Percentiles rank a stretch among this genome's conserved stretches.
phyloP scores from a whole-genome alignment of 2,113 vertebrate species.

The Myrmecobius fasciatus region DNA sequence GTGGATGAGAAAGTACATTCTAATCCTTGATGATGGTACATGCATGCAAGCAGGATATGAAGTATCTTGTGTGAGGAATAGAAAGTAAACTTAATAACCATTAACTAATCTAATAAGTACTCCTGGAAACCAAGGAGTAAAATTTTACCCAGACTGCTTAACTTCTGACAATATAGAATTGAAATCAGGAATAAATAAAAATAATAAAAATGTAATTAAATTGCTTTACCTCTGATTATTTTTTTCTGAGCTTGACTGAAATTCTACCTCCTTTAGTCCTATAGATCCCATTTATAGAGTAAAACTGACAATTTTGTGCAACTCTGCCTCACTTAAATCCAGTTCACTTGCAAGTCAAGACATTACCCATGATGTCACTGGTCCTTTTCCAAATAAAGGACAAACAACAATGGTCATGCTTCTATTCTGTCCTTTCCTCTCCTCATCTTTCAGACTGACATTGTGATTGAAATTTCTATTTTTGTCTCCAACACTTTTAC shows the following conservation, averaged over 20 bases:
- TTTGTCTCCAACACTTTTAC: neutral
- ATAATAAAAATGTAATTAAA: neutral
- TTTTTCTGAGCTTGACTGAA: neutral
- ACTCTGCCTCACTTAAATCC: too few relatives aligned
- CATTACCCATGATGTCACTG: too few relatives aligned
- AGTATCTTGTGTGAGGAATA: neutral
- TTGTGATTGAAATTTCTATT: neutral
- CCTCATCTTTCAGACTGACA: neutral
- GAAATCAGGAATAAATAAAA: neutral
- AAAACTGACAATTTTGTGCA: too few relatives aligned
- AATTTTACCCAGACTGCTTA: neutral
- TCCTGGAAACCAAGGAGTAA: neutral
- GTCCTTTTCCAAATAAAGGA: too few relatives aligned
- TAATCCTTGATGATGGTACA: neutral
- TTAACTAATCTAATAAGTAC: neutral
- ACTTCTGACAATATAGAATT: neutral
- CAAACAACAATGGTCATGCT: too few relatives aligned
- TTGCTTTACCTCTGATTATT: neutral
- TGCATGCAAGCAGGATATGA: neutral
- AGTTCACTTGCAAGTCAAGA: too few relatives aligned
- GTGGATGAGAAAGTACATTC: neutral
- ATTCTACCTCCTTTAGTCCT: neutral
- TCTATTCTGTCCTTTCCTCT: neutral
- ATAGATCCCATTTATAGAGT: neutral
- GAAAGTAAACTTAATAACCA: neutral